phyloP scores from a whole-genome alignment of 2,113 vertebrate genomes.

The Macquaria australasica region DNA sequence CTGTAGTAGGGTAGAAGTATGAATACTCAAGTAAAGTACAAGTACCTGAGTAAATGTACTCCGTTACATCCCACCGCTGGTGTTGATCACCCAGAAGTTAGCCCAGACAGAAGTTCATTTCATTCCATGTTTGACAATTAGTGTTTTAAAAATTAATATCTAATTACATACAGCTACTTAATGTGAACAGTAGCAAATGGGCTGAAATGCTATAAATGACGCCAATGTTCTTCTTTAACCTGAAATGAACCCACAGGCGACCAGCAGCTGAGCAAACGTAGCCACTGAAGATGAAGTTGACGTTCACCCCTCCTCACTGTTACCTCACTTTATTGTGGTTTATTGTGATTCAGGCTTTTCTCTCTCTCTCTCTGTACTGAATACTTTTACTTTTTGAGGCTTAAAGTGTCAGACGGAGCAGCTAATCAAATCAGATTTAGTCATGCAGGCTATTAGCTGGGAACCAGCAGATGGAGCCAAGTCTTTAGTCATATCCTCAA shows the following conservation, averaged over 20 bases:
- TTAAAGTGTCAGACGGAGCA: constrained; percentile 61
- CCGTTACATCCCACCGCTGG: not conserved
- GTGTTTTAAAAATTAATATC: not conserved
- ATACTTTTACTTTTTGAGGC: constrained; percentile 50
- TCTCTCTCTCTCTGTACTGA: not conserved
- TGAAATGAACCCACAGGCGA: not conserved
- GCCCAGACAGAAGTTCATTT: not conserved
- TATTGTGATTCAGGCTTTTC: constrained; percentile 15
- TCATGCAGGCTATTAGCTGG: constrained; percentile 64
- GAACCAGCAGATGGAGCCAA: constrained; percentile 76
- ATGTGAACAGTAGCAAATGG: constrained; percentile 1
- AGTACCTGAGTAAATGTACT: not conserved
- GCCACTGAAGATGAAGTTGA: not conserved
- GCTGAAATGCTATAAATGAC: not conserved
- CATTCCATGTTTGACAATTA: not conserved
- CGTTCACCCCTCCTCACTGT: not conserved
- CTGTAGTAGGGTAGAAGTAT: not conserved
- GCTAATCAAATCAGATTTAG: constrained; percentile 71
- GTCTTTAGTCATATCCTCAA: constrained; percentile 69
- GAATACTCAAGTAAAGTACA: not conserved
- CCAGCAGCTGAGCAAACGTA: no score
- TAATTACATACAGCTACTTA: not conserved
- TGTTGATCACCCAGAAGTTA: not conserved
- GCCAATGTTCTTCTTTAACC: not conserved
- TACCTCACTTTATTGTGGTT: not conserved